Conservation (phyloP, 2,113 vertebrate genomes). For the Oenanthe melanoleuca region DNA sequence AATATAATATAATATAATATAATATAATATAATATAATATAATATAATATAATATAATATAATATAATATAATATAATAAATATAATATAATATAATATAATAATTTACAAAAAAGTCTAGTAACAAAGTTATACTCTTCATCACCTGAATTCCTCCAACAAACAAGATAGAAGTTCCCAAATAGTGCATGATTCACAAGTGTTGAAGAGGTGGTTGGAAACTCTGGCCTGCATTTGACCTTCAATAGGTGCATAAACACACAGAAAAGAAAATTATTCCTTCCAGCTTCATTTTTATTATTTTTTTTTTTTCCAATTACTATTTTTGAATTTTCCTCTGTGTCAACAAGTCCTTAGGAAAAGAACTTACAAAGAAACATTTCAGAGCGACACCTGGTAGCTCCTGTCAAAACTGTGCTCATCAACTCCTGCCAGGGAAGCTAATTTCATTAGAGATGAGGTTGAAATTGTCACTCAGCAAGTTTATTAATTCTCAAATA, state of each 20-base stretch:
- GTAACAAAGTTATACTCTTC: background rate
- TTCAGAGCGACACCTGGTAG: constrained; percentile 21
- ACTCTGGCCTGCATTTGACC: background rate
- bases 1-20: too few relatives aligned
- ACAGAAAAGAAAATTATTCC: background rate
- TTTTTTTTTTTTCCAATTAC: background rate
- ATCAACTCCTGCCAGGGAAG: constrained; percentile 7
- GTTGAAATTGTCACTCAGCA: constrained; percentile 47
- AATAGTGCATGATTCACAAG: background rate
- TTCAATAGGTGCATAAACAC: background rate
- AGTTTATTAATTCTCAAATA: constrained; percentile 58
- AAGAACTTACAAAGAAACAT: background rate
- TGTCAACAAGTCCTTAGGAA: background rate
- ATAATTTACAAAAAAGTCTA: too few relatives aligned
- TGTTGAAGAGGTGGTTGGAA: background rate
- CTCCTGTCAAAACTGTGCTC: constrained; percentile 13
- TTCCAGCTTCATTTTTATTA: background rate
- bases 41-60: too few relatives aligned
- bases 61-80: too few relatives aligned
- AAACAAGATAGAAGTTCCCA: background rate
- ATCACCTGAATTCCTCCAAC: background rate
- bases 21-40: too few relatives aligned
- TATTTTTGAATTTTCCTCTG: background rate
- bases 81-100: too few relatives aligned
- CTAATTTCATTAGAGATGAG: constrained; percentile 46